phyloP scores from a whole-genome alignment of 2,113 vertebrate genomes.

The Atherinomorus stipes region DNA sequence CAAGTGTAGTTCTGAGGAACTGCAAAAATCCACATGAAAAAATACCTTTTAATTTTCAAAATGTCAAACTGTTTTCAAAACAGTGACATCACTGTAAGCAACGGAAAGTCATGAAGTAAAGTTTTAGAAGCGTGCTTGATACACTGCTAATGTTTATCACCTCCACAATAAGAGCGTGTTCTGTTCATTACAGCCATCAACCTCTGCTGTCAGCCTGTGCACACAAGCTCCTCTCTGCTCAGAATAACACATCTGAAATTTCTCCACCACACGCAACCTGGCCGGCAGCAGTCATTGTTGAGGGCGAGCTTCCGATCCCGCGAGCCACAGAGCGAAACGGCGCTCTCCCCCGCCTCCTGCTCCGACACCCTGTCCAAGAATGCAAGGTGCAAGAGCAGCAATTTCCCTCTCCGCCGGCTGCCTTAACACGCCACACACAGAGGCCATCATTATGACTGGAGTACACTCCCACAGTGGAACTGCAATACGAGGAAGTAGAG shows the following conservation, averaged over 20 bases:
- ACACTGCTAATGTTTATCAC: background rate
- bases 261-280: conserved; percentile 33
- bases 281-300: conserved; percentile 19
- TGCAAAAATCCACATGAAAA: too few species aligned
- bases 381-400: conserved; percentile 77
- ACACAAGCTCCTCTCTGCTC: conserved; percentile 8
- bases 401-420: conserved; percentile 58
- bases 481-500: background rate
- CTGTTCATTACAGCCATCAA: too few species aligned
- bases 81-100: too few species aligned
- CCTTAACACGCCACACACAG: conserved; percentile 70
- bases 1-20: too few species aligned
- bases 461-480: conserved; percentile 14
- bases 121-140: too few species aligned
- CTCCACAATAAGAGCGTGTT: conserved; percentile 6
- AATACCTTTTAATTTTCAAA: too few species aligned
- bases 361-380: conserved; percentile 61
- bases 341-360: background rate
- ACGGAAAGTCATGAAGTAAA: too few species aligned
- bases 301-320: conserved; percentile 27
- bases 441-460: conserved; percentile 58
- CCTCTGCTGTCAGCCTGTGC: conserved; percentile 13
- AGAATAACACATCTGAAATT: conserved; percentile 43
- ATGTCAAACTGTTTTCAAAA: too few species aligned
- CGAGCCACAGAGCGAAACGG: conserved; percentile 25